These are phyloP conservation scores for Myotis planiceps DNA, from an alignment of 2,797 vertebrate species.

Conservation along the genomic window DNA sequence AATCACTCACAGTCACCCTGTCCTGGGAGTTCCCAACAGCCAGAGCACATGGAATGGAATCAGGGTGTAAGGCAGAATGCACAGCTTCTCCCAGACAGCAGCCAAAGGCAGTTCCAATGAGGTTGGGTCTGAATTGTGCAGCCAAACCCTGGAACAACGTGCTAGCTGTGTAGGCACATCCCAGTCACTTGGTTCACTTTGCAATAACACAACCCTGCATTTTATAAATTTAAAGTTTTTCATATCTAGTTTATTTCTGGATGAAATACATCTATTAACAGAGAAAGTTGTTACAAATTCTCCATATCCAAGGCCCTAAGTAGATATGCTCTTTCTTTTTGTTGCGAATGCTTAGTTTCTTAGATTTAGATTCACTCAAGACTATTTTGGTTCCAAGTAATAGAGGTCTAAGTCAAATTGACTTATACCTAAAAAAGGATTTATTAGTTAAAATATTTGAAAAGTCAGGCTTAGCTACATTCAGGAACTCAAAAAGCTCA, in stretches of 20 bases:
- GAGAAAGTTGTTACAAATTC: neutral
- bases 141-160: neutral
- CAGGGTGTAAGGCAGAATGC: neutral
- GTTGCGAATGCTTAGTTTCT: neutral
- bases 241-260: neutral
- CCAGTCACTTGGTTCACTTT: neutral
- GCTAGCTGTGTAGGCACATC: neutral
- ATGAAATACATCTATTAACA: neutral
- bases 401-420: neutral
- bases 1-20: neutral
- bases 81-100: neutral
- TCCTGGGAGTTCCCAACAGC: neutral
- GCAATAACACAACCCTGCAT: neutral
- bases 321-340: neutral
- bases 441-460: slow-evolving; percentile 37
- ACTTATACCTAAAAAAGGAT: neutral
- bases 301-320: neutral
- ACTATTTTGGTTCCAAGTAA: neutral
- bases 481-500: neutral
- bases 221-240: neutral
- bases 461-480: neutral
- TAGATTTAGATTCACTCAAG: neutral
- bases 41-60: neutral
- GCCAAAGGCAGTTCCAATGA: neutral
- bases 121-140: neutral